These are phyloP conservation scores for Burhinus bistriatus DNA, from an alignment of 2,113 vertebrate genomes.

Conservation along the genomic window DNA sequence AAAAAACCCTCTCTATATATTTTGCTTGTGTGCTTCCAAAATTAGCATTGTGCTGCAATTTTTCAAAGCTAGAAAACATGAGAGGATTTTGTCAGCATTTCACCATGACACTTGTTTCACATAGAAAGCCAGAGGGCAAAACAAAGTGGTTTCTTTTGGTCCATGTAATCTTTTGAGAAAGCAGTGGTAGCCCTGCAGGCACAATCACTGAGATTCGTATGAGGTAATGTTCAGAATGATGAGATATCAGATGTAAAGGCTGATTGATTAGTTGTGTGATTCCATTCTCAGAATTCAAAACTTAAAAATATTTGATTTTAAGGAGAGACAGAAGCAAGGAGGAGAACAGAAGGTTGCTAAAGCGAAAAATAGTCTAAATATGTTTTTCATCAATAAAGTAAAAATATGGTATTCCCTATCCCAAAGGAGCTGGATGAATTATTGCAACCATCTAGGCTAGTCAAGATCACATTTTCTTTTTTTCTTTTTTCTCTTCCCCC, in stretches of 20 bases:
- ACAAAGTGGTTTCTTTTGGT: slow-evolving; percentile 62
- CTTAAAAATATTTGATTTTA: not conserved
- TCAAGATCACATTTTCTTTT: slow-evolving; percentile 18
- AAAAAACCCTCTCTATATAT: not conserved
- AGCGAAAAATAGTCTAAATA: not conserved
- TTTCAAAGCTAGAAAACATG: slow-evolving; percentile 41
- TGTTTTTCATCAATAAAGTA: not conserved
- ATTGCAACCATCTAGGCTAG: not conserved
- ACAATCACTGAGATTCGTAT: not conserved
- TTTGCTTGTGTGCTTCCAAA: not conserved
- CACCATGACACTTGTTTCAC: slow-evolving; percentile 50
- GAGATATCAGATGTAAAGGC: slow-evolving; percentile 9
- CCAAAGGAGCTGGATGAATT: slow-evolving; percentile 18
- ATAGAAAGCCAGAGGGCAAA: slow-evolving; percentile 67
- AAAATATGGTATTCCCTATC: not conserved
- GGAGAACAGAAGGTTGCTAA: not conserved
- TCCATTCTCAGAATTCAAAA: not conserved
- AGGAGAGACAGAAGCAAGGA: not conserved
- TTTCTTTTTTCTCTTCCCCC: slow-evolving; percentile 2
- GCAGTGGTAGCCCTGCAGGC: slow-evolving; percentile 33
- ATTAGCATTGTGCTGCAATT: not conserved
- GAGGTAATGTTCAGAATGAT: not conserved
- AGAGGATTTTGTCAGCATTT: slow-evolving; percentile 60
- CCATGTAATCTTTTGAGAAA: slow-evolving; percentile 52
- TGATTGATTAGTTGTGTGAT: not conserved